Conservation (phyloP, 2,888 invertebrate species). For the Empis stercorea region DNA sequence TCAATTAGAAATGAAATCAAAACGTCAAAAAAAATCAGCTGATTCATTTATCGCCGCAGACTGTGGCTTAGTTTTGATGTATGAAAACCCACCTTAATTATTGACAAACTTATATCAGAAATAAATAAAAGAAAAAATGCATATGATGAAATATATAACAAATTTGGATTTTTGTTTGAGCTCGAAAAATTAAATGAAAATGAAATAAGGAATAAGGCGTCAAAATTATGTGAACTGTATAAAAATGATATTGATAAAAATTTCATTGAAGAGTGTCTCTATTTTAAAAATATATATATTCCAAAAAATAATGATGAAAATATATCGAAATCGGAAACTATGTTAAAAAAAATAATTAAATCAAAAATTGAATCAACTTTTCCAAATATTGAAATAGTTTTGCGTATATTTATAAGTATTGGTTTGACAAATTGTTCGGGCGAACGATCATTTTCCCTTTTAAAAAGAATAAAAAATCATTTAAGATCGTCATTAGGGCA, state of each 20-base stretch:
- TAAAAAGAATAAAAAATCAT: background rate
- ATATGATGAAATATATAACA: background rate
- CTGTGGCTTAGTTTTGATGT: no score
- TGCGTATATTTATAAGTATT: background rate
- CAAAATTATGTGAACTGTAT: background rate
- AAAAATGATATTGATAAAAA: background rate
- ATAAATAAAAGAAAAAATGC: background rate
- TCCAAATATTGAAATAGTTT: background rate
- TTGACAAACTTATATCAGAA: background rate
- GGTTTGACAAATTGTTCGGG: background rate
- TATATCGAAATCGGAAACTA: background rate
- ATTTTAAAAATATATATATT: background rate
- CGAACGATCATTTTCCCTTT: background rate
- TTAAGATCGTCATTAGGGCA: background rate
- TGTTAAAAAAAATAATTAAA: background rate
- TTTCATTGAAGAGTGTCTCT: background rate
- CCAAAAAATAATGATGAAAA: background rate
- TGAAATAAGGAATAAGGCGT: background rate
- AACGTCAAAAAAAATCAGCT: no score
- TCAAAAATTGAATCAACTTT: background rate
- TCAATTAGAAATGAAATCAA: no score
- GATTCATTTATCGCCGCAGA: no score
- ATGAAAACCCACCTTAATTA: no score
- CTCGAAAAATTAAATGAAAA: background rate
- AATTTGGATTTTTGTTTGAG: background rate